These are phyloP conservation scores for Festucalex cinctus DNA, from an alignment of 2,113 vertebrate genomes.

Conservation along the genomic window DNA sequence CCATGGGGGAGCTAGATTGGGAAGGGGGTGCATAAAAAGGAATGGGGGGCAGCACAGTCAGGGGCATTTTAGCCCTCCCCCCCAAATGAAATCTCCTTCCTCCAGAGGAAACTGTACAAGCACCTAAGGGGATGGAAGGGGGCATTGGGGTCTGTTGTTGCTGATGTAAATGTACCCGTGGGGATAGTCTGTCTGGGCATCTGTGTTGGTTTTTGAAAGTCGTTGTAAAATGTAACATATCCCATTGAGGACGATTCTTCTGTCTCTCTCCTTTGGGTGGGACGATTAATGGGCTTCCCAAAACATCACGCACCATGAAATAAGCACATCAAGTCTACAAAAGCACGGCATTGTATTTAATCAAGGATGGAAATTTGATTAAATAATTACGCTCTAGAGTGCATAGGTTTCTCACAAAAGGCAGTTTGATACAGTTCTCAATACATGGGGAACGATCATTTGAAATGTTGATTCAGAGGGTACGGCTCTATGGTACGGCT, in stretches of 20 bases:
- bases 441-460: too few relatives aligned
- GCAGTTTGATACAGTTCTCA: too few relatives aligned
- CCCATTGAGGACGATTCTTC: background rate
- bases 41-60: slow-evolving; percentile 77
- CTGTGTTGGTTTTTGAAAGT: slow-evolving; percentile 35
- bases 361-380: background rate
- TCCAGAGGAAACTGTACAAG: slow-evolving; percentile 71
- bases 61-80: slow-evolving; percentile 77
- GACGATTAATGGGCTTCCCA: background rate
- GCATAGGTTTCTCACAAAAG: background rate
- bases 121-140: slow-evolving; percentile 76
- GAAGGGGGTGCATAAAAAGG: slow-evolving; percentile 70
- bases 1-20: slow-evolving; percentile 78
- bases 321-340: background rate
- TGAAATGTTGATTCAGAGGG: too few relatives aligned
- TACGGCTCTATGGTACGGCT: too few relatives aligned
- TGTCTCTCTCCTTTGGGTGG: background rate
- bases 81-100: slow-evolving; percentile 40
- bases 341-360: background rate
- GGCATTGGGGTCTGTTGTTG: slow-evolving; percentile 46
- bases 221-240: background rate
- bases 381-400: background rate
- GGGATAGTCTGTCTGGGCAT: slow-evolving; percentile 50
- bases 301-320: background rate
- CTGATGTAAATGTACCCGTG: slow-evolving; percentile 57